Evolutionary conservation across 2,113 vertebrate species (phyloP), one percentile per base, ranked within the genome.

Genomic region (Pygoscelis adeliae): DNA sequence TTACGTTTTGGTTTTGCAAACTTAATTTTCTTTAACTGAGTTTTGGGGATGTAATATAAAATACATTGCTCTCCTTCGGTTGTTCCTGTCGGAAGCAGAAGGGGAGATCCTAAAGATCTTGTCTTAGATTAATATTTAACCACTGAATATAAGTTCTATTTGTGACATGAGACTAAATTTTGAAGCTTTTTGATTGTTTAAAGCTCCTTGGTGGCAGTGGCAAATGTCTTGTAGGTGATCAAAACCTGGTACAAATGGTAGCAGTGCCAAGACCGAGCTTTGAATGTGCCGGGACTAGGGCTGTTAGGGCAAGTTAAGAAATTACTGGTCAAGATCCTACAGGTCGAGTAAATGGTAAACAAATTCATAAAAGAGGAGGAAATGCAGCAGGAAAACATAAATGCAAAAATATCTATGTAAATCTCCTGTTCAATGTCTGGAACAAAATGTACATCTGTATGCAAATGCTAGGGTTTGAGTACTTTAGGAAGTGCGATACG

Each of bases 201-300:
- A 94, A 95, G 87, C 77, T 95, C 89, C 83, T 96, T 62, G 49
- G 87, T 97, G 91, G 86, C 86, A 84, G 86, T 23, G 86, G 94
- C 49, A 90, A 96, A 96, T 47, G 81, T 87, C 91, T 83, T 59
- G 50, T 23, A 85, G 86, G 85, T 47, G 79, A 94, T 92, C 76
- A 87, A 87, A 89, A 87, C 34, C 65, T 62, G 18, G 22, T 62
- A 82, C 40, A 49, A 83, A 34, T 1, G 44, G 70, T 0, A 84
- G 67, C 55, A 49, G 76, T 49, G 81, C 87, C 66, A 77, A 29
- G 76, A 22, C 36, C 59, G 1, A 2, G 56, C 49, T 87, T 61
- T 89, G 61, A 92, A 47, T 0, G 0, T 66, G 69, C 20, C 90
- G 42, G 69, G 65, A 26, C 40, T 46, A 36, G n/a, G 36, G 10